Conservation (phyloP, 2,888 invertebrate species). For the Tipula lateralis region DNA sequence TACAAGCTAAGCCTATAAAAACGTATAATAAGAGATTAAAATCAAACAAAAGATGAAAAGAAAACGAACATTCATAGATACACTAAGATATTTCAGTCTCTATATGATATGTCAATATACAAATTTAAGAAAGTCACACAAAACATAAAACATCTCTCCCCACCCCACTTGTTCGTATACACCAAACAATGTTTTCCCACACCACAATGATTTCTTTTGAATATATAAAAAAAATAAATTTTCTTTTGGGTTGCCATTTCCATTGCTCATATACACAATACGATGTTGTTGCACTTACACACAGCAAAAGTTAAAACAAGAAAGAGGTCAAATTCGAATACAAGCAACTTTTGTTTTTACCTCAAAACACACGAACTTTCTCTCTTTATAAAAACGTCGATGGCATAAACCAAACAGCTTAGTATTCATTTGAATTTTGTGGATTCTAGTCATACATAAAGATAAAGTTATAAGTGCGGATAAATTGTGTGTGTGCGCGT, state of each 20-base stretch:
- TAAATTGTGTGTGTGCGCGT: neutral
- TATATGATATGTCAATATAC: neutral
- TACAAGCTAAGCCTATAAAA: neutral
- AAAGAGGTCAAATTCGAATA: neutral
- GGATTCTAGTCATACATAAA: neutral
- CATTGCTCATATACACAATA: neutral
- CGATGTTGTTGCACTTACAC: neutral
- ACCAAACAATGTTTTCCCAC: neutral
- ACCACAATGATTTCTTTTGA: neutral
- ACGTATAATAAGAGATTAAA: no score
- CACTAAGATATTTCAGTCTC: neutral
- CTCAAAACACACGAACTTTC: neutral
- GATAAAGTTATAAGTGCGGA: neutral
- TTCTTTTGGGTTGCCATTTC: neutral
- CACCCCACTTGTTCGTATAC: neutral
- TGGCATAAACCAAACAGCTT: neutral
- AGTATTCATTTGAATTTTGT: neutral
- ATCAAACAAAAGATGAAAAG: neutral
- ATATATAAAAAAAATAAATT: neutral
- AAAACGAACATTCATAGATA: neutral
- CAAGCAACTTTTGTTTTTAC: constrained; percentile 1
- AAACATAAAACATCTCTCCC: neutral
- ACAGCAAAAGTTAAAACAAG: neutral
- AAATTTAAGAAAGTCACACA: neutral
- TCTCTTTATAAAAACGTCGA: constrained; percentile 8